Conservation (phyloP, 1,140 invertebrate genomes). For the Pinna nobilis region DNA sequence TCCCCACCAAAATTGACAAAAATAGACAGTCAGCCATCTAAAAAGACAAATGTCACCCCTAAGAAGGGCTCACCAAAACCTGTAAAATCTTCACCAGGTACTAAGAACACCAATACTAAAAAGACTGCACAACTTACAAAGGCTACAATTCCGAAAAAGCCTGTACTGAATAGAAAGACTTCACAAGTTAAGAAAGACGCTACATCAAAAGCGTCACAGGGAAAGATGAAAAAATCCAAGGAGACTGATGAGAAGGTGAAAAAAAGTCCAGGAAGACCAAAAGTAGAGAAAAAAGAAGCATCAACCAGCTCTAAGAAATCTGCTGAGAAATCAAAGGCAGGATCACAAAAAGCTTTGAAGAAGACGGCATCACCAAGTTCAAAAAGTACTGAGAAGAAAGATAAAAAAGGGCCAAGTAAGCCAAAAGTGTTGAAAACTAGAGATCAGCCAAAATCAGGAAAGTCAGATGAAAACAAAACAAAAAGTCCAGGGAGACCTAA, state of each 20-base stretch:
- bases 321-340: constrained; percentile 19
- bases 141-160: no score
- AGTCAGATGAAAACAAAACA: no score
- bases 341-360: constrained; percentile 6
- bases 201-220: background rate
- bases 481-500: constrained; percentile 1
- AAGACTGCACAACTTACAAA: no score
- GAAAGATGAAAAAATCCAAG: constrained; percentile 10
- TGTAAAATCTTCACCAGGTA: constrained; percentile 1
- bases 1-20: constrained; percentile 4
- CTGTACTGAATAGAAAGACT: no score
- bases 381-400: background rate
- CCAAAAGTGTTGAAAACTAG: constrained; percentile 1
- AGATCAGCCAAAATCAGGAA: constrained; percentile 6
- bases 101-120: background rate
- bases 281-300: constrained; percentile 6
- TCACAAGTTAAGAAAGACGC: constrained; percentile 4
- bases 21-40: background rate
- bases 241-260: background rate
- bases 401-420: background rate
- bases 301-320: constrained; percentile 1
- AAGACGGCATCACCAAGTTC: background rate
- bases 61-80: constrained; percentile 7
- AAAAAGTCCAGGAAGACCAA: constrained; percentile 11
- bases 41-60: background rate